phyloP scores from a whole-genome alignment of 2,797 vertebrate species.

The Poeciliopsis turneri region DNA sequence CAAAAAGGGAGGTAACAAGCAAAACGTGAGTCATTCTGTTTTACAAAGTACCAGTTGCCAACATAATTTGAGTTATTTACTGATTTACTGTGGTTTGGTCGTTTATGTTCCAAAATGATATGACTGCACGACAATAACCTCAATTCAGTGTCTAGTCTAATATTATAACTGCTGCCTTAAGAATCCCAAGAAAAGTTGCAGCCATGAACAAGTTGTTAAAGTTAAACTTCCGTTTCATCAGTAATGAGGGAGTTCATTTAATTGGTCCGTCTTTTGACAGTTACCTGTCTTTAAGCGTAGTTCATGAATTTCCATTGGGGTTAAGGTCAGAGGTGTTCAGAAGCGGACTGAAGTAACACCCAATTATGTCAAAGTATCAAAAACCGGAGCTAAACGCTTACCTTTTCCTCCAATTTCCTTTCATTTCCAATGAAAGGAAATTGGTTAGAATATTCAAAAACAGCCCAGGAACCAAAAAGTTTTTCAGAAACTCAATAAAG shows the following conservation, averaged over 20 bases:
- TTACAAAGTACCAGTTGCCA: background rate
- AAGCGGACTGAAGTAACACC: background rate
- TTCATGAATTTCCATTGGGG: background rate
- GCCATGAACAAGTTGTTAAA: background rate
- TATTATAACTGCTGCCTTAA: background rate
- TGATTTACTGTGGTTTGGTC: background rate
- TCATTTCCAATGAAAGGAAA: background rate
- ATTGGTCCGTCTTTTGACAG: background rate
- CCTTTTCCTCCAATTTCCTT: too few species aligned
- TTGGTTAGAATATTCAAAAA: background rate
- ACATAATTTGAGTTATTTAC: background rate
- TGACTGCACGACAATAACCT: too few species aligned
- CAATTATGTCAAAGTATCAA: background rate
- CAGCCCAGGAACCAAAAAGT: background rate
- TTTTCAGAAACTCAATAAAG: background rate
- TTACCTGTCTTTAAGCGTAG: background rate
- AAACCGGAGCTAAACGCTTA: background rate
- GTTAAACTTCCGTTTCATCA: background rate
- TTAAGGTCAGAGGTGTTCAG: background rate
- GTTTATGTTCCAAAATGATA: background rate
- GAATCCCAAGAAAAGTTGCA: background rate
- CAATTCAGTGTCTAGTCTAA: too few species aligned
- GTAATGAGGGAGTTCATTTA: background rate
- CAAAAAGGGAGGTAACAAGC: conserved; percentile 27
- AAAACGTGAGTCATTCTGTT: background rate